phyloP scores from a whole-genome alignment of 2,888 invertebrate genomes.

The Athetis lepigone region DNA sequence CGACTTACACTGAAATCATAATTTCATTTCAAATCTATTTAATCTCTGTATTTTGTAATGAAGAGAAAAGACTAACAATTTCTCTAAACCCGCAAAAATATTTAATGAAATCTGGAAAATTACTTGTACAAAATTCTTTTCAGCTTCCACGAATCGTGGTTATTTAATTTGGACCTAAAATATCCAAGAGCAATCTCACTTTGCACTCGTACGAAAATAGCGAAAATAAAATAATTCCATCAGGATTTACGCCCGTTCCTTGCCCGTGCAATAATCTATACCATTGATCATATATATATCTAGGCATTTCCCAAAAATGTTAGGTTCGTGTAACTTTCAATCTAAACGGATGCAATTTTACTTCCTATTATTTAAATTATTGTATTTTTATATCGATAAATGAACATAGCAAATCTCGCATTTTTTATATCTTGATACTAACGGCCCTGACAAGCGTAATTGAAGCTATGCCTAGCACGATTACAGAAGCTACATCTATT shows the following conservation, averaged over 20 bases:
- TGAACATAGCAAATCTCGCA: too few species aligned
- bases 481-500: too few species aligned
- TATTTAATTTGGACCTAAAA: slow-evolving; percentile 7
- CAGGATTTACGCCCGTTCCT: slow-evolving; percentile 26
- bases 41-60: neutral
- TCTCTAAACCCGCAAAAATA: neutral
- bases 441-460: too few species aligned
- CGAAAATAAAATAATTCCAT: slow-evolving; percentile 30
- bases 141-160: neutral
- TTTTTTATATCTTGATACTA: too few species aligned
- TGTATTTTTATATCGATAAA: too few species aligned
- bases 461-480: too few species aligned
- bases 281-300: slow-evolving; percentile 40
- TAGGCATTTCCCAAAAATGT: too few species aligned
- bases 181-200: neutral
- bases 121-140: neutral
- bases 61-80: neutral
- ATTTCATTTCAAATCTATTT: neutral
- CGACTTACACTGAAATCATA: neutral
- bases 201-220: slow-evolving; percentile 4
- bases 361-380: too few species aligned
- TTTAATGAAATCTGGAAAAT: neutral
- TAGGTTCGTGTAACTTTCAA: too few species aligned
- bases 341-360: too few species aligned
- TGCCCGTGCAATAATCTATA: slow-evolving; percentile 48